phyloP scores from a whole-genome alignment of 2,113 vertebrate species.

The Grammomys dolichurus region DNA sequence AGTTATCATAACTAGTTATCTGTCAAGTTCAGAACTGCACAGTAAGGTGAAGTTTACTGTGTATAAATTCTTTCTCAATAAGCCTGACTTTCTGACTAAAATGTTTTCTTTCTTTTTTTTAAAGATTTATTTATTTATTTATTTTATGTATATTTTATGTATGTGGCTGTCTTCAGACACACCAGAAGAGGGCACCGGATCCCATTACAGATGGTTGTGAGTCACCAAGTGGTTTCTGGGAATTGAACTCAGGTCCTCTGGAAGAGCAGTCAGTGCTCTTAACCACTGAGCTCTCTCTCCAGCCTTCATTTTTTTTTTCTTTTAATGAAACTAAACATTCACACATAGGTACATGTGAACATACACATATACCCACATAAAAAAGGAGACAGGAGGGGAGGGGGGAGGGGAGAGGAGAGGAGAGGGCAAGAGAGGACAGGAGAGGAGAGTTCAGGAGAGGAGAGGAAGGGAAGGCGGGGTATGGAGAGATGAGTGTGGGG shows the following conservation, averaged over 20 bases:
- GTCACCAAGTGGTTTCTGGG: too few relatives aligned
- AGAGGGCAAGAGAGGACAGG: too few relatives aligned
- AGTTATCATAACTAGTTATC: background rate
- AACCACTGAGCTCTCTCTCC: too few relatives aligned
- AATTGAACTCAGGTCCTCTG: too few relatives aligned
- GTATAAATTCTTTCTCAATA: constrained; percentile 7
- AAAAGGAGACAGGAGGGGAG: background rate
- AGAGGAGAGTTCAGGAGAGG: too few relatives aligned
- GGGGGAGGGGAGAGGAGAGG: background rate
- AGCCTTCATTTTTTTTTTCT: too few relatives aligned
- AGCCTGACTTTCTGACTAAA: background rate
- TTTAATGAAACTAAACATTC: background rate
- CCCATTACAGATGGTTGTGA: too few relatives aligned
- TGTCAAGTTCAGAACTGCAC: background rate
- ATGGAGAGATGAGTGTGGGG: background rate
- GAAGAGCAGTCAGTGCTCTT: too few relatives aligned
- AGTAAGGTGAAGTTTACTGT: background rate
- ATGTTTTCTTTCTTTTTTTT: background rate
- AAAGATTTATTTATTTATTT: background rate
- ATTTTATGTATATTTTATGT: too few relatives aligned
- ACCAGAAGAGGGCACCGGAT: too few relatives aligned
- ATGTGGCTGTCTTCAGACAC: too few relatives aligned
- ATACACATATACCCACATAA: background rate
- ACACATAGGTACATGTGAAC: background rate
- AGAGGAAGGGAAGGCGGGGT: too few relatives aligned